A percentile compares a stretch with the other conserved stretches of the same genome.
phyloP scores from a whole-genome alignment of 2,888 invertebrate species.

The Germaria angustata region DNA sequence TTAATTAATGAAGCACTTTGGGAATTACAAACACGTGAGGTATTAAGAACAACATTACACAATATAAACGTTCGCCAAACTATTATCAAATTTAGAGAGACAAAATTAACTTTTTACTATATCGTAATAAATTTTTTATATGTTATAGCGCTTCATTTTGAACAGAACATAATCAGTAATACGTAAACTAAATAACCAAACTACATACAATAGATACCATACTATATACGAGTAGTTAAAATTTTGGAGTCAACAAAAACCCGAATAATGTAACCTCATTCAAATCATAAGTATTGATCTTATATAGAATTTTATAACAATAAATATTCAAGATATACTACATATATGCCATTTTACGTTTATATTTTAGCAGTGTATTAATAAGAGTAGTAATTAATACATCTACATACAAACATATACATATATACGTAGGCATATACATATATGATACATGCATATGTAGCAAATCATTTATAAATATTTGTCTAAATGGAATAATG shows the following conservation, averaged over 20 bases:
- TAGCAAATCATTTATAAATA: neutral
- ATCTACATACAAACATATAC: neutral
- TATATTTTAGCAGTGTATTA: neutral
- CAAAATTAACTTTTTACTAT: conserved; percentile 50
- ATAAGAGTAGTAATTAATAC: neutral
- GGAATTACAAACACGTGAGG: conserved; percentile 96
- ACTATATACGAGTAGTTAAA: conserved; percentile 33
- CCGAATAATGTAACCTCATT: conserved; percentile 17
- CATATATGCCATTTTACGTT: neutral
- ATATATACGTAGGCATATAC: neutral
- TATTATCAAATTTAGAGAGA: conserved; percentile 69
- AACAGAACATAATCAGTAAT: conserved; percentile 28
- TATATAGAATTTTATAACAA: neutral
- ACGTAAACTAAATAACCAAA: conserved; percentile 33
- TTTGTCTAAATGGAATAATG: too few relatives aligned
- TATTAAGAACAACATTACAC: conserved; percentile 80
- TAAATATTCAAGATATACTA: neutral
- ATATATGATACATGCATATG: neutral
- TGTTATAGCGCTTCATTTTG: conserved; percentile 69
- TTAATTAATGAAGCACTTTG: conserved; percentile 96
- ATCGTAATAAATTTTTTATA: conserved; percentile 74
- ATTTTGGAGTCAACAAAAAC: conserved; percentile 27
- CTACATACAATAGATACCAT: conserved; percentile 30
- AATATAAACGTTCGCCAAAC: conserved; percentile 56
- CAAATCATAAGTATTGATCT: conserved; percentile 18